Conservation (phyloP, 2,113 vertebrate genomes). For the Archilochus colubris region DNA sequence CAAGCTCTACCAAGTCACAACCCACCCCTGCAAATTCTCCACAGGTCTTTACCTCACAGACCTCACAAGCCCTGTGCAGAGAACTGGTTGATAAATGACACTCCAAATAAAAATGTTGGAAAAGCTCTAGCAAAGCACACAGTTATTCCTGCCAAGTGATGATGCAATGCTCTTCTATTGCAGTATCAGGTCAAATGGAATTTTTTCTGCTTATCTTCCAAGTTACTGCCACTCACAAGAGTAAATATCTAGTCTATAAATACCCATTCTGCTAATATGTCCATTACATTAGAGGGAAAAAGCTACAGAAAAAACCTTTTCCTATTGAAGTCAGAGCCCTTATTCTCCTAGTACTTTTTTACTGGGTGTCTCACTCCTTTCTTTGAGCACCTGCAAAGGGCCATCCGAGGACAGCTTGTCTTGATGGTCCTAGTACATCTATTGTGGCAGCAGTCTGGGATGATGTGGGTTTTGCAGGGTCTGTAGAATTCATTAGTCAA, state of each 20-base stretch:
- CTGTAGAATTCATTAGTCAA: neutral
- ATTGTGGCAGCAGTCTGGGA: neutral
- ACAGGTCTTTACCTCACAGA: neutral
- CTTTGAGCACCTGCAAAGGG: neutral
- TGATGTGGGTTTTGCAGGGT: neutral
- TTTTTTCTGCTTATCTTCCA: neutral
- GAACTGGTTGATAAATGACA: neutral
- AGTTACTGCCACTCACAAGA: neutral
- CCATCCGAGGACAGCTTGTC: neutral
- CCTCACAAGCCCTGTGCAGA: neutral
- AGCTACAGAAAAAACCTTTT: neutral
- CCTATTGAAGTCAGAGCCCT: neutral
- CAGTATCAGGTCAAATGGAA: neutral
- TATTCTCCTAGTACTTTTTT: neutral
- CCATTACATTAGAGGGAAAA: neutral
- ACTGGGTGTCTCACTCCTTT: neutral
- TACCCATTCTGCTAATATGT: neutral
- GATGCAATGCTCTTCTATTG: neutral
- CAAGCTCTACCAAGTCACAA: neutral
- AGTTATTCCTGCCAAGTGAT: neutral
- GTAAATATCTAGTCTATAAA: neutral
- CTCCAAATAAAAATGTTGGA: neutral
- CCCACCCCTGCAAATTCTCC: neutral
- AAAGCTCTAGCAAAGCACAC: neutral
- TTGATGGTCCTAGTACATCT: neutral